Percentiles rank a stretch among this genome's conserved stretches.
Evolutionary conservation across 2,113 vertebrate species (phyloP).

Genomic region (Arvicanthis niloticus): DNA sequence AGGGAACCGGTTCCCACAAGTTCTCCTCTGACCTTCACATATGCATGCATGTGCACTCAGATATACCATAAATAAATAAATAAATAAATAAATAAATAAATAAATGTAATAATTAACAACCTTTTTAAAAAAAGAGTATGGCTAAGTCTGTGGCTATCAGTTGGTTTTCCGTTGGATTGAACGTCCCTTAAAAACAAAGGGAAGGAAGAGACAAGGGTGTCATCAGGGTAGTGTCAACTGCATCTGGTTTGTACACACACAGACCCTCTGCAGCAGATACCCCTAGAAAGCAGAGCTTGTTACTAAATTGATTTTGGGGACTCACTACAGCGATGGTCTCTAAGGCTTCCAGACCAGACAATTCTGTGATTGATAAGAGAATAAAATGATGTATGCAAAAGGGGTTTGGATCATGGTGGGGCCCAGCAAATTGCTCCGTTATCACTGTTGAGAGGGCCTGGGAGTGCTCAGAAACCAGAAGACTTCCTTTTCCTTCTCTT

Average conservation of each 20-base stretch:
- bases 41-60: background rate
- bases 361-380: constrained; percentile 61
- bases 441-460: background rate
- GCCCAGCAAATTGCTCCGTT: background rate
- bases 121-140: background rate
- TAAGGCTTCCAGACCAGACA: constrained; percentile 20
- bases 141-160: background rate
- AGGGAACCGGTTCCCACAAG: background rate
- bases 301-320: background rate
- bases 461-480: background rate
- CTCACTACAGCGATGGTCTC: background rate
- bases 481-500: background rate
- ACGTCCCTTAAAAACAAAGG: background rate
- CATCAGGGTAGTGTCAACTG: background rate
- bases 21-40: background rate
- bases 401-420: background rate
- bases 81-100: no score
- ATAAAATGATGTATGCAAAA: constrained; percentile 49
- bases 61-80: no score
- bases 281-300: background rate
- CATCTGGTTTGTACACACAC: background rate
- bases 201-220: background rate
- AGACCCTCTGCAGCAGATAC: constrained; percentile 3
- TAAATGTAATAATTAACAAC: background rate
- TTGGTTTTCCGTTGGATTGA: background rate